These are phyloP conservation scores for Daubentonia madagascariensis DNA, from an alignment of 2,113 vertebrate species.

Conservation along the genomic window DNA sequence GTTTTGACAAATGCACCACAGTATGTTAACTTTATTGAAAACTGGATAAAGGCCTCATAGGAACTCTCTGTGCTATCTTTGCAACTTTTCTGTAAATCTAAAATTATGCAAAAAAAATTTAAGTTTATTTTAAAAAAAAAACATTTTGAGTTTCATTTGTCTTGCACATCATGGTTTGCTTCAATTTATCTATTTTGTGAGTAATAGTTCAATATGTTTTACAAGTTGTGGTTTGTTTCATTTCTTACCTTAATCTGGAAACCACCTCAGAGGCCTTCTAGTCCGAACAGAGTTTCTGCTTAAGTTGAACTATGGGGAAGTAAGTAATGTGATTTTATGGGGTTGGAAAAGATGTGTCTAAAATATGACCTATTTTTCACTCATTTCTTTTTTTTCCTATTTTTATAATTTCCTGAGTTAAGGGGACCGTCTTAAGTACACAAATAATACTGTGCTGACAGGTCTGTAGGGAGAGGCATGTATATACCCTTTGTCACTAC, in stretches of 20 bases:
- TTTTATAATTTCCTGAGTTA: constrained; percentile 1
- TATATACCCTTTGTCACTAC: background rate
- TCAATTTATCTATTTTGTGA: background rate
- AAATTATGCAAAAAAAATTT: background rate
- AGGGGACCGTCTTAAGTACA: background rate
- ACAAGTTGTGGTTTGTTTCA: background rate
- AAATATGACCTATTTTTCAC: background rate
- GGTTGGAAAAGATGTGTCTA: background rate
- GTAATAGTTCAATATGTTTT: background rate
- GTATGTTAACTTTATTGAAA: background rate
- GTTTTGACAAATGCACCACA: background rate
- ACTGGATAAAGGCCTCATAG: background rate
- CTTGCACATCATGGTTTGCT: background rate
- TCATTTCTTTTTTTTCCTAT: background rate
- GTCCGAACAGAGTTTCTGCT: background rate
- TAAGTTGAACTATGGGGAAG: background rate
- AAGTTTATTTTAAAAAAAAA: background rate
- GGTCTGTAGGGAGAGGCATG: background rate
- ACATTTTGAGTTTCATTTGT: background rate
- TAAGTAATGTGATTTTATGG: background rate
- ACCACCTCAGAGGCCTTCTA: background rate
- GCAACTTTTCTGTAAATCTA: background rate
- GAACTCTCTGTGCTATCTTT: background rate
- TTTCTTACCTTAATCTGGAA: background rate
- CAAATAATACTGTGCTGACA: background rate